Percentiles rank a stretch among this genome's conserved stretches.
These are phyloP conservation scores for Pteropus rufus DNA, from an alignment of 2,797 vertebrate species.

Conservation along the genomic window DNA sequence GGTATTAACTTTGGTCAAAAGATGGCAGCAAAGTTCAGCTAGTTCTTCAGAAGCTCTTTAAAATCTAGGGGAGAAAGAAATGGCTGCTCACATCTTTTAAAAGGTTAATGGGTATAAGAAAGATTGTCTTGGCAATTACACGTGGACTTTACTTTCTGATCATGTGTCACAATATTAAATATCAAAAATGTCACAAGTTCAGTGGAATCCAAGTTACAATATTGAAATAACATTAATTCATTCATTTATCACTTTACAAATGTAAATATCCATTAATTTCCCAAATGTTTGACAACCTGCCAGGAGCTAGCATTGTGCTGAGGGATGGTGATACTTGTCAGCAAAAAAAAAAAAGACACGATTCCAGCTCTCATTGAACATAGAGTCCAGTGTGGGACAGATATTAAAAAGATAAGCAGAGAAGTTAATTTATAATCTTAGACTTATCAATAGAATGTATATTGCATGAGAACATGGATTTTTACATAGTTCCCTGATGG, in stretches of 20 bases:
- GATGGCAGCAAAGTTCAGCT: slow-evolving; percentile 71
- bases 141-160: not conserved
- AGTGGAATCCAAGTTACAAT: not conserved
- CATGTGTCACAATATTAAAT: not conserved
- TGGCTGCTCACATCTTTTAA: not conserved
- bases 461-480: not conserved
- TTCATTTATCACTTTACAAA: not conserved
- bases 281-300: not conserved
- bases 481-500: not conserved
- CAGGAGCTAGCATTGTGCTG: not conserved
- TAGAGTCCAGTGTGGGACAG: not conserved
- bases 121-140: not conserved
- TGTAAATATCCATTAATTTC: slow-evolving; percentile 3
- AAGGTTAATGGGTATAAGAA: not conserved
- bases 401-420: not conserved
- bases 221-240: not conserved
- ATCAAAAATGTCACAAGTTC: not conserved
- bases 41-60: not conserved
- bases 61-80: not conserved
- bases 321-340: not conserved
- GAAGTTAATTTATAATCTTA: not conserved
- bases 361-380: not conserved
- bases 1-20: slow-evolving; percentile 38
- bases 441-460: not conserved
- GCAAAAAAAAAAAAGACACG: not conserved